Evolutionary conservation across 2,113 vertebrate species (phyloP), one percentile per base, ranked within the genome.

Genomic region (Brachionichthys hirsutus): DNA sequence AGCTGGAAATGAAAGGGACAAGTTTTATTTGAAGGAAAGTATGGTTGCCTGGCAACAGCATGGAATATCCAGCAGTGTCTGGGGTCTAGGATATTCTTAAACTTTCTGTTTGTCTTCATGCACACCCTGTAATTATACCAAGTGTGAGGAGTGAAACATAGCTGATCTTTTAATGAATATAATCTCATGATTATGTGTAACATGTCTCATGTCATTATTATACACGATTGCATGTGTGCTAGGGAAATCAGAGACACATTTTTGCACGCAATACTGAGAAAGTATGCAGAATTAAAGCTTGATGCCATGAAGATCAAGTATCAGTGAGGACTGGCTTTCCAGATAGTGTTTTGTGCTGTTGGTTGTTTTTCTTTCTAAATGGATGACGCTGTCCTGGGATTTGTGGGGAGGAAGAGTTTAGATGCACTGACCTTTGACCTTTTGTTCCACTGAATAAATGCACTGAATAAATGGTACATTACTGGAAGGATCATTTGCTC

Each of bases 31-130:
- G 72, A 86, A 83, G 77, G 75, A 86, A 87, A 85, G 83, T 81
- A 84, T 81, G 76, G 91, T 92, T 92, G 90, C 91, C 80, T 85
- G 84, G 90, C 89, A 92, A 92, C 91, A 86, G 75, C 73, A 82
- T 45, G 76, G 74, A 80, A 79, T 83, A 87, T 73, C 80, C 63
- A 70, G 81, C 81, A 69, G 70, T 75, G 75, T 81, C 85, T 83
- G 61, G 64, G 75, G 80, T 80, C 77, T 73, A 13, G 41, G 43
- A 49, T 81, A 79, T 70, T 58, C 77, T 72, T 67, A 44, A 76
- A 79, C 56, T 85, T 76, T 85, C 48, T 84, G 59, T 85, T 82
- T 88, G 73, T 79, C 71, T 66, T 82, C 30, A 72, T 35, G 41
- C 72, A 79, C 74, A 61, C 77, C 15, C 43, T 73, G 73, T 76